phyloP scores from a whole-genome alignment of 1,140 invertebrate genomes.

The Penaeus vannamei region DNA sequence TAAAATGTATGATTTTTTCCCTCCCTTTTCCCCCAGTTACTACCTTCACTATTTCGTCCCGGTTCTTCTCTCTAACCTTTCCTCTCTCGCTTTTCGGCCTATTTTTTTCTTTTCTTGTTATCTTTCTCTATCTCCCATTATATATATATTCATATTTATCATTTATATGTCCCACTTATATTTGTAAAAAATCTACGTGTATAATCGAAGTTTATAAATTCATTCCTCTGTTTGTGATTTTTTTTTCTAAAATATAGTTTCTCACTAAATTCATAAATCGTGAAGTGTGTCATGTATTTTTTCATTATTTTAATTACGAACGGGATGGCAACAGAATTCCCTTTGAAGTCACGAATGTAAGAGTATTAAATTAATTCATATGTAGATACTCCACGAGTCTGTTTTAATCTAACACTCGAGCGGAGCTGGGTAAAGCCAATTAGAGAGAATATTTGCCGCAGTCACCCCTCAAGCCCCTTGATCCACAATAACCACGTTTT shows the following conservation, averaged over 20 bases:
- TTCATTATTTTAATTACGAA: neutral
- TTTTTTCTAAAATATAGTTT: no score
- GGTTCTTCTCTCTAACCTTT: no score
- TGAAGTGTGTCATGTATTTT: no score
- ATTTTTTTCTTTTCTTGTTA: neutral
- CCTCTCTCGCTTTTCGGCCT: neutral
- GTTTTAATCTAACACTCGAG: conserved; percentile 56
- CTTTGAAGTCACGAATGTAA: conserved; percentile 35
- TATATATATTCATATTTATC: neutral
- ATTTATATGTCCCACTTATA: neutral
- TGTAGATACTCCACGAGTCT: conserved; percentile 50
- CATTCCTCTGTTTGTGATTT: no score
- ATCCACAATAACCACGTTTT: conserved; percentile 26
- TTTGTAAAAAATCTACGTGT: neutral
- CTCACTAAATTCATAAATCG: no score
- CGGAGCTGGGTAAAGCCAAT: conserved; percentile 45
- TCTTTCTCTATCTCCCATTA: neutral
- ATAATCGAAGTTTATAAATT: no score
- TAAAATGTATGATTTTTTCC: no score
- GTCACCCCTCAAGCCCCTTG: conserved; percentile 38
- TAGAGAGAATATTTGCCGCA: conserved; percentile 51
- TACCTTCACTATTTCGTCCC: no score
- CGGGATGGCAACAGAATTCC: conserved; percentile 19
- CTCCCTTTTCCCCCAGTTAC: no score
- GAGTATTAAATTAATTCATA: conserved; percentile 40